Percentiles rank a stretch among this genome's conserved stretches.
Conservation (phyloP, 2,113 vertebrate genomes). For the Thamnophis sirtalis region DNA sequence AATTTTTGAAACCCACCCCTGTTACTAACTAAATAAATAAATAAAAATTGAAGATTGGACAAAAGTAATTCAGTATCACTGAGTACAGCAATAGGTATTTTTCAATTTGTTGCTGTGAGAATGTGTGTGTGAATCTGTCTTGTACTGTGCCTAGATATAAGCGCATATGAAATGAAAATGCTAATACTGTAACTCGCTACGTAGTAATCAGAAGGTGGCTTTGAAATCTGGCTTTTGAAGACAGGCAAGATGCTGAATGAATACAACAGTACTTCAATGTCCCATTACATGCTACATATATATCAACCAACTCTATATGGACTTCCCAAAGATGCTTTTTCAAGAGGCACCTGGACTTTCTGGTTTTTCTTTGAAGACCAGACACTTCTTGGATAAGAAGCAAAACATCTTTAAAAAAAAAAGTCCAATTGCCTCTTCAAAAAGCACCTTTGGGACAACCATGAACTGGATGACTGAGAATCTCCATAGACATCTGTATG, state of each 20-base stretch:
- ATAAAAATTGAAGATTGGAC: not conserved
- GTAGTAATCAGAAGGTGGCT: not conserved
- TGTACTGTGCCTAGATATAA: not conserved
- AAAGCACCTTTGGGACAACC: too few relatives aligned
- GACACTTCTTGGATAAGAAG: too few relatives aligned
- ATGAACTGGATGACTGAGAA: too few relatives aligned
- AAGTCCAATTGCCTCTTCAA: too few relatives aligned
- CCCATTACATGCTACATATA: not conserved
- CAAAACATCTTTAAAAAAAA: too few relatives aligned
- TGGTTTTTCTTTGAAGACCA: too few relatives aligned
- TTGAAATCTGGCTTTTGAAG: not conserved
- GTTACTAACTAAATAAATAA: not conserved
- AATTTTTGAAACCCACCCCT: too few relatives aligned
- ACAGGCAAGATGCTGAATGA: not conserved
- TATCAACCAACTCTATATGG: not conserved
- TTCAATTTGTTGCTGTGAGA: not conserved
- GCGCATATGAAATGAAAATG: not conserved
- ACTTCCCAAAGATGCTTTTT: not conserved
- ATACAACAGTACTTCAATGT: not conserved
- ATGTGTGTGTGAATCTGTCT: not conserved
- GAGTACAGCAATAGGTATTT: not conserved
- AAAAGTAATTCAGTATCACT: not conserved
- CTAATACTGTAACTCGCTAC: not conserved
- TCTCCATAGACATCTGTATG: not conserved
- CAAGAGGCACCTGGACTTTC: too few relatives aligned